Conservation (phyloP, 2,797 vertebrate species). For the Sphenopsis melanotis region DNA sequence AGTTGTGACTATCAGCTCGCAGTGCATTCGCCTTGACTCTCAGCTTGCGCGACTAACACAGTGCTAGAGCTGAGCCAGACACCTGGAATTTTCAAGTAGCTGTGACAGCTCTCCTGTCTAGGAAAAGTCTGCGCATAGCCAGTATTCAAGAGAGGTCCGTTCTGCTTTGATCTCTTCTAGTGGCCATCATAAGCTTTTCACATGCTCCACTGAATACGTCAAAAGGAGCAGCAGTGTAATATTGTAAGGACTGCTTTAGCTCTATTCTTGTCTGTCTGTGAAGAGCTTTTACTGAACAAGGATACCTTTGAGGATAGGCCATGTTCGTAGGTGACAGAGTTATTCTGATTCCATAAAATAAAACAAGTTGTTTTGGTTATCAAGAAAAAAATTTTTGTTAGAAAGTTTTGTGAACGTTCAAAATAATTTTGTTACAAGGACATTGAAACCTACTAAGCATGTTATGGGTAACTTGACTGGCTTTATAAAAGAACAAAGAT, state of each 20-base stretch:
- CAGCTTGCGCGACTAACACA: background rate
- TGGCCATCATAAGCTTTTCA: background rate
- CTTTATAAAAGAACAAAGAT: background rate
- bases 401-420: background rate
- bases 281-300: background rate
- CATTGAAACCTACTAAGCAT: background rate
- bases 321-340: background rate
- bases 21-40: background rate
- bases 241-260: background rate
- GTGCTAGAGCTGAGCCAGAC: background rate
- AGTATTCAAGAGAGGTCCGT: background rate
- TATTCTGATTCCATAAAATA: background rate
- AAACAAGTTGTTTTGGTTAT: background rate
- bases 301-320: background rate
- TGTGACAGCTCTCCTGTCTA: background rate
- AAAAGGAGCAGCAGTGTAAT: background rate
- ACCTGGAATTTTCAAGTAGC: background rate
- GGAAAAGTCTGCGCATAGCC: background rate
- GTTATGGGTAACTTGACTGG: background rate
- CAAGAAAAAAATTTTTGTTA: background rate
- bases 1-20: background rate
- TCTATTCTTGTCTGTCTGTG: background rate
- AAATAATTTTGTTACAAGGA: background rate
- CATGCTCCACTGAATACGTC: background rate
- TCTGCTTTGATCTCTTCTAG: background rate